Base-by-base conservation (phyloP, 2,797 vertebrate genomes). In the Carapus acus region DNA sequence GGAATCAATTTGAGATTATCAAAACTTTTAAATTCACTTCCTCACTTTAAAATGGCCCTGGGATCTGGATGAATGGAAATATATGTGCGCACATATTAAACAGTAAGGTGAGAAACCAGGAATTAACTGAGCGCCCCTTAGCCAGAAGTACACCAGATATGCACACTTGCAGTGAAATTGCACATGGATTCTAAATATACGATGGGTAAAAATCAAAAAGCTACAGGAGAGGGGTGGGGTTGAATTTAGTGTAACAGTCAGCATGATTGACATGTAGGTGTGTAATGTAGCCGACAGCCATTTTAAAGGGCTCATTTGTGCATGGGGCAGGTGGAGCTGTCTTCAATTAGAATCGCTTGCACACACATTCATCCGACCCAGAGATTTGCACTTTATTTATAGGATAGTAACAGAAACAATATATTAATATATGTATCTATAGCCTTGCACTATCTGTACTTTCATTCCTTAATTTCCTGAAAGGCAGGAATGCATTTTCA, bases 331-430 rank as follows among this genome's bases (percentile, higher is more conserved):
- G 69, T 24, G 66, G 78, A 80, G 78, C 71, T 73, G 75, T 64
- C 44, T 77, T 57, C 67, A 57, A 79, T 75, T 73, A 75, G 65
- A 79, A 72, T 78, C 41, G 79, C 83, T 85, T 86, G 83, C 83
- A 80, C 85, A 85, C 81, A 82, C 79, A 71, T 79, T 74, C 79
- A 83, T 80, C 79, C 72, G 71, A 81, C 79, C 75, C 80, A 81
- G 79, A 84, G 76, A 85, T 81, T 86, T 89, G 88, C 87, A 89
- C 86, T 89, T 88, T 88, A 87, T 78, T 73, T 82, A 80, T 74
- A 84, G 75, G 74, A 81, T 78, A 81, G 73, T 87, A 84, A 82
- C 67, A 79, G 78, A 74, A 86, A 82, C 77, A 74, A 71, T 79
- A 85, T 84, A 84, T 83, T 82, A 82, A 85, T 84, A 86, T 86